These are phyloP conservation scores for Tapirus terrestris DNA, from an alignment of 2,113 vertebrate genomes.

Conservation along the genomic window DNA sequence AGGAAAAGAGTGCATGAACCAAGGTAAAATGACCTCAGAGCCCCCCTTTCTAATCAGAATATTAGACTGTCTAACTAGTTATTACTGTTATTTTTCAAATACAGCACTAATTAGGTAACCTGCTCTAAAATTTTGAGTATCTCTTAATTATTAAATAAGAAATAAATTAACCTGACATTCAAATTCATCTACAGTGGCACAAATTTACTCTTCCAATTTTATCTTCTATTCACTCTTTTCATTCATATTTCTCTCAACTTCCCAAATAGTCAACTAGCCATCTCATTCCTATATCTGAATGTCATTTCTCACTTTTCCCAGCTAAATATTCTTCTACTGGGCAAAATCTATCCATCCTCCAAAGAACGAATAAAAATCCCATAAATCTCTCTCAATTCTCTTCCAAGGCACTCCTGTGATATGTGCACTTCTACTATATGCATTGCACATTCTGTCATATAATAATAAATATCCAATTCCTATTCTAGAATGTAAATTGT, in stretches of 20 bases:
- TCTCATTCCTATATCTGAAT: background rate
- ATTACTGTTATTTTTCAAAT: background rate
- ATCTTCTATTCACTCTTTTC: background rate
- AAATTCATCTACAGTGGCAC: background rate
- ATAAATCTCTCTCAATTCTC: background rate
- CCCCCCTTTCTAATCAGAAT: background rate
- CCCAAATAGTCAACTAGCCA: background rate
- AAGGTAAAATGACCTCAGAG: background rate
- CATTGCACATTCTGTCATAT: fast-evolving
- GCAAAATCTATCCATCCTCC: background rate
- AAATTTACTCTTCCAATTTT: background rate
- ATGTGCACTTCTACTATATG: fast-evolving
- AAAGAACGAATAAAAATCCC: background rate
- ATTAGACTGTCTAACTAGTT: background rate
- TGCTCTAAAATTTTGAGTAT: background rate
- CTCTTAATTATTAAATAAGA: background rate
- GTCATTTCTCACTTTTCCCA: background rate
- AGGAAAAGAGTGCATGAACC: background rate
- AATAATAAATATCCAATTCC: background rate
- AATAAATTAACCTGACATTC: background rate
- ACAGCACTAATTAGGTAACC: background rate
- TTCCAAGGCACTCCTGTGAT: background rate
- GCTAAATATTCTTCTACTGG: background rate
- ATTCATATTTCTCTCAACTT: background rate
- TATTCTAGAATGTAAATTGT: background rate